phyloP scores from a whole-genome alignment of 2,113 vertebrate genomes.

The Pithys albifrons region DNA sequence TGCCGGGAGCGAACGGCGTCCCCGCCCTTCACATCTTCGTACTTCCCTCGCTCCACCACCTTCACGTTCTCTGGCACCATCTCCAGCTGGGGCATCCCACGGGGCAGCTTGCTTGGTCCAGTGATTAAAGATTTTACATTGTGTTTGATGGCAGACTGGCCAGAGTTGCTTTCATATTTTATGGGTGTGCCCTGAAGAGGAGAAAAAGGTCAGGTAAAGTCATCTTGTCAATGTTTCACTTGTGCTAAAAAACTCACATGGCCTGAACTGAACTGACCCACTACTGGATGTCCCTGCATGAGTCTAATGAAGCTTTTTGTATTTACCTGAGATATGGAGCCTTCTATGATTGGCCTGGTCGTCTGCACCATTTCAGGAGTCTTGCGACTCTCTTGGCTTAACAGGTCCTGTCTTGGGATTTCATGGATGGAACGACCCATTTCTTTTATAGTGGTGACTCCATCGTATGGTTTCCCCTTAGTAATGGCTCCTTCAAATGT shows the following conservation, averaged over 20 bases:
- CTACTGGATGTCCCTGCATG: too few relatives aligned
- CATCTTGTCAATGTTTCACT: not conserved
- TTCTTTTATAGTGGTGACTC: constrained; percentile 96
- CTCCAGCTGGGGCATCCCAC: constrained; percentile 86
- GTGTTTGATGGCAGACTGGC: constrained; percentile 93
- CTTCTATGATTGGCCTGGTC: constrained; percentile 83
- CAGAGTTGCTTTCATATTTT: constrained; percentile 83
- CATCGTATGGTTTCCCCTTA: constrained; percentile 95
- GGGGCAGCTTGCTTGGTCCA: constrained; percentile 86
- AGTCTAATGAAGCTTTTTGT: not conserved
- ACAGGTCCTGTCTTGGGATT: constrained; percentile 91
- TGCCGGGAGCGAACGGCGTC: constrained; percentile 85
- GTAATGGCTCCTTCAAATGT: constrained; percentile 93
- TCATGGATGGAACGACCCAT: constrained; percentile 98
- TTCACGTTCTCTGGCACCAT: constrained; percentile 82
- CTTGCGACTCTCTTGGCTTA: constrained; percentile 89
- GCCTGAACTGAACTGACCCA: not conserved
- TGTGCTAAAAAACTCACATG: fast-evolving
- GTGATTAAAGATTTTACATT: constrained; percentile 98
- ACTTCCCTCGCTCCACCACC: constrained; percentile 86
- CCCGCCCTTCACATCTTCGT: constrained; percentile 88
- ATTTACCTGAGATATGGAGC: constrained; percentile 91
- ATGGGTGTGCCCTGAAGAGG: constrained; percentile 85
- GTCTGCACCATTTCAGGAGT: constrained; percentile 88
- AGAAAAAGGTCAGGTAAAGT: not conserved